phyloP scores from a whole-genome alignment of 1,140 invertebrate species.

The Chelonus insularis region DNA sequence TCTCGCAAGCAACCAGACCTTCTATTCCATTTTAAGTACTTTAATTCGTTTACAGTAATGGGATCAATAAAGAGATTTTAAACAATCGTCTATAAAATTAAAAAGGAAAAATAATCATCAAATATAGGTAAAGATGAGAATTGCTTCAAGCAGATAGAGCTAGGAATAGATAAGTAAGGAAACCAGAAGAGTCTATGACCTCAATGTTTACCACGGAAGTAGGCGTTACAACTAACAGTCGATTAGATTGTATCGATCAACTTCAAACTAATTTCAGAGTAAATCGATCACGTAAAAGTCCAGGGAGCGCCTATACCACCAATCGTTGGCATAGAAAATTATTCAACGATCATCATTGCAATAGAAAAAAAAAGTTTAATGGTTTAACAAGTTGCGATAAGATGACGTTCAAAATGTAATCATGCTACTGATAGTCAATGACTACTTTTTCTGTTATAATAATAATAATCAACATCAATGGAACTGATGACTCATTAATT shows the following conservation, averaged over 20 bases:
- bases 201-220: conserved; percentile 26
- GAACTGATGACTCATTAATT: conserved; percentile 48
- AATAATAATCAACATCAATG: conserved; percentile 29
- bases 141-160: conserved; percentile 3
- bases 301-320: neutral
- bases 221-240: conserved; percentile 24
- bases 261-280: conserved; percentile 13
- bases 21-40: neutral
- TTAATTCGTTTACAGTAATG: neutral
- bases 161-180: neutral
- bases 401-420: too few relatives aligned
- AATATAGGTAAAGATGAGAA: neutral
- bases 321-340: conserved; percentile 1
- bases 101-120: neutral
- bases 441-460: too few relatives aligned
- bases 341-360: neutral
- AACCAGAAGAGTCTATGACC: conserved; percentile 5
- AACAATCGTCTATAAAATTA: too few relatives aligned
- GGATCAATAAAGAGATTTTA: neutral
- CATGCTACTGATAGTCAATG: too few relatives aligned
- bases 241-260: conserved; percentile 28
- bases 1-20: conserved; percentile 10
- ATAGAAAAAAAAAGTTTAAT: neutral
- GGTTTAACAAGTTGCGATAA: too few relatives aligned
- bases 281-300: conserved; percentile 26